A percentile compares a stretch with the other conserved stretches of the same genome.
phyloP scores from a whole-genome alignment of 1,140 invertebrate species.

The Drosophila micromelanica region DNA sequence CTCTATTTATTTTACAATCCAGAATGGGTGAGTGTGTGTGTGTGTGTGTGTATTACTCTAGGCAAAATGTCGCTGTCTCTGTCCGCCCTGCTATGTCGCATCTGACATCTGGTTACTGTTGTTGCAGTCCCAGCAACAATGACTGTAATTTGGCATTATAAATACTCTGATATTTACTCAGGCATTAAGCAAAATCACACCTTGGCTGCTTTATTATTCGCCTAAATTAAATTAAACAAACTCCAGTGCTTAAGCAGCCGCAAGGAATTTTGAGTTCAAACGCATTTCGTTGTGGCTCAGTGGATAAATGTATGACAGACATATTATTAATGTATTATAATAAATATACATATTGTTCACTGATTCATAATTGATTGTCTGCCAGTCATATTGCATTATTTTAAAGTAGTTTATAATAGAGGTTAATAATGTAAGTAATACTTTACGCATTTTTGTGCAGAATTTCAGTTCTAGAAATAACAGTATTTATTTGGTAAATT shows the following conservation, averaged over 20 bases:
- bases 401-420: no score
- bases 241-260: constrained; percentile 10
- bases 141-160: constrained; percentile 44
- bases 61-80: constrained; percentile 31
- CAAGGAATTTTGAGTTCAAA: constrained; percentile 10
- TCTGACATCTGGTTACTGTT: constrained; percentile 21
- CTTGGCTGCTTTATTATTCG: constrained; percentile 50
- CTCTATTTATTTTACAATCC: constrained; percentile 71
- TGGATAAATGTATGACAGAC: background rate
- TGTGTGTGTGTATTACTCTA: constrained; percentile 15
- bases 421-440: no score
- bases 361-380: no score
- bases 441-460: no score
- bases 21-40: constrained; percentile 7
- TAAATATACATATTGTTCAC: no score
- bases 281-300: constrained; percentile 9
- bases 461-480: no score
- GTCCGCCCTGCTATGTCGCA: constrained; percentile 11
- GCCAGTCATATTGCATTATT: no score
- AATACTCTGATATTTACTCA: constrained; percentile 58
- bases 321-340: background rate
- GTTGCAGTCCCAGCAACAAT: constrained; percentile 17
- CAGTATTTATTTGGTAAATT: no score
- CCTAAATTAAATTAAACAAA: constrained; percentile 64
- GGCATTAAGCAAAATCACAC: constrained; percentile 75